Conservation (phyloP, 1,140 invertebrate genomes). For the Caenorhabditis remanei region DNA sequence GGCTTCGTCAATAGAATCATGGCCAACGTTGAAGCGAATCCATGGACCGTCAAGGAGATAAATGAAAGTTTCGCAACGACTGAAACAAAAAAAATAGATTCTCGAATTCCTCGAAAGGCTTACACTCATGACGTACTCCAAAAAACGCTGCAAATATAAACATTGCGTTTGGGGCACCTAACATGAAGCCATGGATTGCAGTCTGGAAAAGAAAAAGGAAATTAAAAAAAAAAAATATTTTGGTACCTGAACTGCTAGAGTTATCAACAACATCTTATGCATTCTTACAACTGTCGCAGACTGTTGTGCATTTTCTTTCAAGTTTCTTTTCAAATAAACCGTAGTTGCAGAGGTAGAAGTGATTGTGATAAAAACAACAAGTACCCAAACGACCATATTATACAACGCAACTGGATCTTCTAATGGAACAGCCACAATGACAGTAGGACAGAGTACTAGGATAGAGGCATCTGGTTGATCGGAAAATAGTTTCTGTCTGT, state of each 20-base stretch:
- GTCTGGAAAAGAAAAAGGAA: background rate
- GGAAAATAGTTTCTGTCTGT: background rate
- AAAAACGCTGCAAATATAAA: conserved; percentile 23
- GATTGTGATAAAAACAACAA: background rate
- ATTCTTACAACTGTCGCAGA: conserved; percentile 9
- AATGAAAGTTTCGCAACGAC: conserved; percentile 3
- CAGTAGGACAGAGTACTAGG: background rate
- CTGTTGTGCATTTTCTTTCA: conserved; percentile 5
- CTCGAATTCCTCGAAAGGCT: background rate
- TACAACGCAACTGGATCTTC: background rate
- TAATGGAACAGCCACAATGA: conserved; percentile 9
- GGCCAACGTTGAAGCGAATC: background rate
- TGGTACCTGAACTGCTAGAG: background rate
- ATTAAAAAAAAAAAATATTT: background rate
- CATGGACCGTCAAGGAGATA: background rate
- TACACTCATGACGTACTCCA: conserved; percentile 3
- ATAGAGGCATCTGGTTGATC: background rate
- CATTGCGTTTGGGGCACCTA: background rate
- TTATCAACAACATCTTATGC: conserved; percentile 15
- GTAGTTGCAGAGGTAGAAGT: background rate
- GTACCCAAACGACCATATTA: background rate
- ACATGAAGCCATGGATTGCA: background rate
- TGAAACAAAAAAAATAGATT: background rate
- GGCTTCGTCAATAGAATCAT: conserved; percentile 17
- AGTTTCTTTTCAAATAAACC: background rate